Evolutionary conservation across 2,113 vertebrate genomes (phyloP).

Genomic region (Amazona guildingii): DNA sequence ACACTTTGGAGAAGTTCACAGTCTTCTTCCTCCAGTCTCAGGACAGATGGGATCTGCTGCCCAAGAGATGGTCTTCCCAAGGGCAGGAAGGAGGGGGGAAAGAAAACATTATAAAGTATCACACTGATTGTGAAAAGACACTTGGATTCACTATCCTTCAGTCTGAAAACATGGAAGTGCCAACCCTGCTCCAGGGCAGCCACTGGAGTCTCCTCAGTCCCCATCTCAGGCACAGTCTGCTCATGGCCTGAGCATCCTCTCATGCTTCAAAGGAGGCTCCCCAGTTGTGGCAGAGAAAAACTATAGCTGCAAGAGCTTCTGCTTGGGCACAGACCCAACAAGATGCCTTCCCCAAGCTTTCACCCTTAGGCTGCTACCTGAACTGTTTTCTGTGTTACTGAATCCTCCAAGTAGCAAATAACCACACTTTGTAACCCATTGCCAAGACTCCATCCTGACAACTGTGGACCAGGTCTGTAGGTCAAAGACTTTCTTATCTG

Average conservation of each 20-base stretch:
- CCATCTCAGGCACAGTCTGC: neutral
- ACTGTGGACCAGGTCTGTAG: neutral
- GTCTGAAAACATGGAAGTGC: neutral
- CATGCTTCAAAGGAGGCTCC: neutral
- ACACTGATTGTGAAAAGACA: neutral
- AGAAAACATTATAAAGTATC: no score
- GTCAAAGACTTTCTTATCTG: neutral
- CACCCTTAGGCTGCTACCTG: neutral
- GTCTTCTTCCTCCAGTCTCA: neutral
- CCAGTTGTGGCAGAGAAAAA: neutral
- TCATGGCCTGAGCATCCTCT: neutral
- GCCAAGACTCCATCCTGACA: neutral
- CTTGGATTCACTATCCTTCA: neutral
- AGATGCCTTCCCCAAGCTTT: neutral
- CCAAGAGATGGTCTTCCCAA: neutral
- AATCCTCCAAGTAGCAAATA: neutral
- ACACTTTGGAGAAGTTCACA: neutral
- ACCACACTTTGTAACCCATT: neutral
- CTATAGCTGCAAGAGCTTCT: neutral
- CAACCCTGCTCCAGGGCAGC: neutral
- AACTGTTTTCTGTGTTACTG: neutral
- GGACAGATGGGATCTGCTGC: neutral
- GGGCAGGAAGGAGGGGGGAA: no score
- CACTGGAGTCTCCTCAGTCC: neutral
- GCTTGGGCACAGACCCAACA: neutral